phyloP scores from a whole-genome alignment of 2,797 vertebrate genomes.

The Melanotaenia nigrans region DNA sequence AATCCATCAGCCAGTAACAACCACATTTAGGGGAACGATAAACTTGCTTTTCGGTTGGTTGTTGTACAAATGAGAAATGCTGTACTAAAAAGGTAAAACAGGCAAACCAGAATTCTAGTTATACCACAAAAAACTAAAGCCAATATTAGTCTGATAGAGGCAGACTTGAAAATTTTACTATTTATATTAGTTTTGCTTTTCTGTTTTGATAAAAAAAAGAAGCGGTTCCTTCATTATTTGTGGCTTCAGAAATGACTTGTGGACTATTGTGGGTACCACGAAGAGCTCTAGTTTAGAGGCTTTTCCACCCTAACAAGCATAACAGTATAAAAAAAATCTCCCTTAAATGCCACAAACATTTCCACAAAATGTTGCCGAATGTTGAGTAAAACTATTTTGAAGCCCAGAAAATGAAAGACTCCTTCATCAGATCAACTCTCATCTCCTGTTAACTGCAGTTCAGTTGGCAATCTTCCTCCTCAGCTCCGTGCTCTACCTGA shows the following conservation, averaged over 20 bases:
- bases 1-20: too few relatives aligned
- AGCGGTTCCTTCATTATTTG: neutral
- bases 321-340: neutral
- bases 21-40: too few relatives aligned
- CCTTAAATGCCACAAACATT: neutral
- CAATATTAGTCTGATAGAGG: neutral
- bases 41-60: too few relatives aligned
- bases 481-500: neutral
- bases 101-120: too few relatives aligned
- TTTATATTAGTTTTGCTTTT: too few relatives aligned
- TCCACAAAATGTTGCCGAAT: neutral
- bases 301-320: slow-evolving; percentile 6
- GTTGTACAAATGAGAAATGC: too few relatives aligned
- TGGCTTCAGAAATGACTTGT: too few relatives aligned
- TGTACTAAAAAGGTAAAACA: too few relatives aligned
- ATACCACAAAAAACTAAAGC: too few relatives aligned
- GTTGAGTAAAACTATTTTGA: neutral
- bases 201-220: too few relatives aligned
- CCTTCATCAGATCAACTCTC: neutral
- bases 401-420: neutral
- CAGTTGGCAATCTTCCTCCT: neutral
- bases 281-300: neutral
- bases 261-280: too few relatives aligned
- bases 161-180: too few relatives aligned
- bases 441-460: neutral